Base-by-base conservation (phyloP, 2,888 invertebrate species). In the Aleiodes leptofemur region DNA sequence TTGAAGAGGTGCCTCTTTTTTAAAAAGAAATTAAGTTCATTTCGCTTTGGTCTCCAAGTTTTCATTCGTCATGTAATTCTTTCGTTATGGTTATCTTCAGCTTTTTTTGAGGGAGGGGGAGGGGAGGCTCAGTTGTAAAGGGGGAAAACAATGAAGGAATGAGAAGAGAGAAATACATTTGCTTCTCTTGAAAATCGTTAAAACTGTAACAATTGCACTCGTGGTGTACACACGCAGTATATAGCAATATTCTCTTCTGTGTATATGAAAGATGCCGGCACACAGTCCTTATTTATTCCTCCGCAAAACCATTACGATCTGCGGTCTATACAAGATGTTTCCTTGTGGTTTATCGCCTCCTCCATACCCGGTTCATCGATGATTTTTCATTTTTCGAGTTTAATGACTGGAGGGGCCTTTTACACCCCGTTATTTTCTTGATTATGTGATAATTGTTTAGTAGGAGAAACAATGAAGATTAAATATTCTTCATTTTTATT, bases 301-400 rank as follows among this genome's bases (percentile, higher is more conserved):
- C 64, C 74, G 72, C 69, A 68, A 73, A 78, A 72, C 72, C 66
- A 78, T 76, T 78, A 78, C 76, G 76, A 78, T 78, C 64, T 71
- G 59, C 76, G 53, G 66, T 66, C 66, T 71, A 73, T 76, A 53
- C 51, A 50, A 53, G 11, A 70, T 66, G 59, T 73, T 66, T 31
- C 73, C 23, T 23, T 56, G 51, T 34, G 59, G 55, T 76, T 69
- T 73, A 69, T 69, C 72, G 76, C 72, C 23, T 23, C 23, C 23
- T 57, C 23, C 38, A 34, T 68, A 69, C 16, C 59, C 64, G 6
- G 6, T 11, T 16, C 31, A 31, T 76, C 64, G 64, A 64, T 64
- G 64, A 64, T 64, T 64, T 43, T 64, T 48, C 16, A 2, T 48
- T 43, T 64, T 48, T 64, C 43, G 4, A 43, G 11, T 64, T 64